Conservation (phyloP, 2,797 vertebrate species). For the Scomberomorus guttatus region DNA sequence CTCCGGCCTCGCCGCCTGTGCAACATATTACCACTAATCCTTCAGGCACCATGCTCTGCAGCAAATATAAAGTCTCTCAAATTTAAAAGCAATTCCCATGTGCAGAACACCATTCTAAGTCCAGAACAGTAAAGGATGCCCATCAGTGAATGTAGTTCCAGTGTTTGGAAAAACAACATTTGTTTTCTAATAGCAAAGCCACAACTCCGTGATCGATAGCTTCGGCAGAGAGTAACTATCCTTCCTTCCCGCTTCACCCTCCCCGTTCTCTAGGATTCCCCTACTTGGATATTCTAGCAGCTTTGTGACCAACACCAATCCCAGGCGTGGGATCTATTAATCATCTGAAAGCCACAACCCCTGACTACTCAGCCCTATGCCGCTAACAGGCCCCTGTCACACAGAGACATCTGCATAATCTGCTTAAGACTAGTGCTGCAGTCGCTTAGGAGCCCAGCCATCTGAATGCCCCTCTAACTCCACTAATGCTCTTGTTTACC, state of each 20-base stretch:
- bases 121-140: conserved; percentile 12
- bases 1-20: conserved; percentile 56
- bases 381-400: conserved; percentile 76
- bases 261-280: conserved; percentile 62
- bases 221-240: conserved; percentile 47
- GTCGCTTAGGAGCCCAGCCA: conserved; percentile 71
- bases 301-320: conserved; percentile 76
- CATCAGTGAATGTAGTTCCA: conserved; percentile 24
- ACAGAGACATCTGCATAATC: conserved; percentile 88
- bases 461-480: conserved; percentile 71
- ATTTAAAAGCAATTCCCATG: conserved; percentile 36
- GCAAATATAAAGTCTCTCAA: conserved; percentile 42
- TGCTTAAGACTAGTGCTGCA: conserved; percentile 86
- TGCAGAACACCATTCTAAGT: conserved; percentile 25
- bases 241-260: conserved; percentile 39
- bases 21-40: conserved; percentile 80
- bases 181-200: conserved; percentile 28
- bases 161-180: conserved; percentile 25
- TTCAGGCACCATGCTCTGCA: conserved; percentile 67
- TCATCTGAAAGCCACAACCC: conserved; percentile 77
- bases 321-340: conserved; percentile 66
- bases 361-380: conserved; percentile 72
- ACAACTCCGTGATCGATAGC: conserved; percentile 26
- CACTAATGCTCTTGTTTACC: conserved; percentile 79
- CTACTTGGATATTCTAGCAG: conserved; percentile 78